phyloP scores from a whole-genome alignment of 2,888 invertebrate genomes.

The Andrena chrysosceles region DNA sequence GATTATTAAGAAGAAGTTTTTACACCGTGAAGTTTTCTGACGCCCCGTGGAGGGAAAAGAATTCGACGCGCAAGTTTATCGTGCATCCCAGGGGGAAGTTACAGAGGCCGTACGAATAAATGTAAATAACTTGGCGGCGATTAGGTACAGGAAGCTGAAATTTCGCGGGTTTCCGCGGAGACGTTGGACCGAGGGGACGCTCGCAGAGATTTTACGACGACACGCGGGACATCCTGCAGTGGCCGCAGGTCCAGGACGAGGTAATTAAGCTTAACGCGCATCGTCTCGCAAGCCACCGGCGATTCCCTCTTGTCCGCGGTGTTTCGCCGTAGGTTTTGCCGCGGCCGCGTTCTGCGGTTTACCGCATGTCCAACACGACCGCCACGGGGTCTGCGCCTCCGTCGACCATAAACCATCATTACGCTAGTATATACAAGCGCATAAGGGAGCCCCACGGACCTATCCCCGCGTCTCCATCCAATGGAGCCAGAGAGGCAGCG shows the following conservation, averaged over 20 bases:
- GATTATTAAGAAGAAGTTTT: not conserved
- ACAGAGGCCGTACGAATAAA: not conserved
- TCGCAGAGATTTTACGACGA: slow-evolving; percentile 49
- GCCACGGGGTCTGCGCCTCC: slow-evolving; percentile 71
- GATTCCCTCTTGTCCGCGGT: slow-evolving; percentile 65
- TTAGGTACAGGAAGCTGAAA: not conserved
- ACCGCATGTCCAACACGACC: slow-evolving; percentile 84
- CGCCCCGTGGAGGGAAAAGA: not conserved
- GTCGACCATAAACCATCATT: slow-evolving; percentile 81
- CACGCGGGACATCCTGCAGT: slow-evolving; percentile 11
- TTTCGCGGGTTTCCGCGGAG: no score
- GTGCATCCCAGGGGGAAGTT: not conserved
- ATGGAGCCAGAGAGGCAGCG: slow-evolving; percentile 21
- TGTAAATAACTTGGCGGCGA: not conserved
- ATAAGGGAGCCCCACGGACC: slow-evolving; percentile 59
- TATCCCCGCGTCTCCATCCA: slow-evolving; percentile 51
- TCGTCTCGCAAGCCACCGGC: slow-evolving; percentile 67
- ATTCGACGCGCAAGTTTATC: not conserved
- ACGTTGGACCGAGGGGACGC: slow-evolving; percentile 19
- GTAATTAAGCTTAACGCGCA: slow-evolving; percentile 80
- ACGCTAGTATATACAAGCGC: slow-evolving; percentile 79
- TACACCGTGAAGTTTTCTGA: not conserved
- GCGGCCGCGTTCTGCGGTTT: slow-evolving; percentile 82
- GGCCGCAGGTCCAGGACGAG: slow-evolving; percentile 68
- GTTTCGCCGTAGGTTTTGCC: slow-evolving; percentile 78